These are phyloP conservation scores for Brachymystax lenok DNA, from an alignment of 2,797 vertebrate genomes.

Conservation along the genomic window DNA sequence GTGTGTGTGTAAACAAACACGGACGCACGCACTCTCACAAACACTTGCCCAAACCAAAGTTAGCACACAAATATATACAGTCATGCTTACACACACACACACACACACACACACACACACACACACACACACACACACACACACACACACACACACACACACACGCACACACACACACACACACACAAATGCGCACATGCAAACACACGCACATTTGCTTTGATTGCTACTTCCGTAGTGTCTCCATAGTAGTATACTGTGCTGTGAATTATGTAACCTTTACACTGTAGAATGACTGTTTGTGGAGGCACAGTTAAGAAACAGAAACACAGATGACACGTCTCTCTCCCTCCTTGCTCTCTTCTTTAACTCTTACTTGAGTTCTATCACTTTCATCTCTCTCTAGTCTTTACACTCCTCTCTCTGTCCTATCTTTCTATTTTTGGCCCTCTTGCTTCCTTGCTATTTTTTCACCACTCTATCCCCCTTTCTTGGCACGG, in stretches of 20 bases:
- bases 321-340: background rate
- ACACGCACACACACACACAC: constrained; percentile 38
- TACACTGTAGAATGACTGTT: background rate
- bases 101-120: constrained; percentile 32
- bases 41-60: too few relatives aligned
- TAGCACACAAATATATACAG: too few relatives aligned
- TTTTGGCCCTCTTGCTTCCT: background rate
- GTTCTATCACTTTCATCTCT: background rate
- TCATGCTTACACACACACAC: background rate
- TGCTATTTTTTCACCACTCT: background rate
- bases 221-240: background rate
- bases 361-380: background rate
- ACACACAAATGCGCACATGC: constrained; percentile 22
- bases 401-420: background rate
- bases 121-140: constrained; percentile 17
- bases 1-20: constrained; percentile 24
- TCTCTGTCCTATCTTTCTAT: constrained; percentile 4
- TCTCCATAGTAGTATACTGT: background rate
- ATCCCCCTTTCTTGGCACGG: background rate
- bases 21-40: background rate
- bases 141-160: constrained; percentile 16
- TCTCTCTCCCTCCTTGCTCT: background rate
- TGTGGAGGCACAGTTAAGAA: background rate
- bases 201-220: background rate
- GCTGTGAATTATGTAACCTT: background rate